These are phyloP conservation scores for Peromyscus melanophrys DNA, from an alignment of 2,797 vertebrate species.

Conservation along the genomic window DNA sequence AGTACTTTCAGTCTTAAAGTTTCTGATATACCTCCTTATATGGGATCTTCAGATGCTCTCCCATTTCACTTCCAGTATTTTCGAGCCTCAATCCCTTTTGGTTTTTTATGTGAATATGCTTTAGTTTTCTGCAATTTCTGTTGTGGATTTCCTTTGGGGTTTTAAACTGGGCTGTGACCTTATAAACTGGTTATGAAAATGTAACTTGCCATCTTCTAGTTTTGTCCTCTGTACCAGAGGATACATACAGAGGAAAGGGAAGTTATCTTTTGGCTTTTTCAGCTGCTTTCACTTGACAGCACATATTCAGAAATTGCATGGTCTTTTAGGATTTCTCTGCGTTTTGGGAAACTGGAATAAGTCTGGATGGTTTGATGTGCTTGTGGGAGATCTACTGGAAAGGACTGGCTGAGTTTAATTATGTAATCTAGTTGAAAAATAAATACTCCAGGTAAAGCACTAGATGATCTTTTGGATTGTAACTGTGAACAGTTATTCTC, in stretches of 20 bases:
- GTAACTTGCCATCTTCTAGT: not conserved
- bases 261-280: not conserved
- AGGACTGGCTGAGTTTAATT: slow-evolving; percentile 18
- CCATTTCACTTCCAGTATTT: slow-evolving; percentile 53
- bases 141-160: slow-evolving; percentile 31
- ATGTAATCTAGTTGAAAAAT: slow-evolving; percentile 2
- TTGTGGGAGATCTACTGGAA: not conserved
- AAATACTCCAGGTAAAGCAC: slow-evolving; percentile 11
- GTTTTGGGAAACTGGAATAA: slow-evolving; percentile 16
- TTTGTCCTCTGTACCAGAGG: not conserved
- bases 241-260: not conserved
- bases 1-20: not conserved
- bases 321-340: slow-evolving; percentile 5
- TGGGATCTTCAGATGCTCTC: not conserved
- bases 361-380: not conserved
- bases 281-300: not conserved
- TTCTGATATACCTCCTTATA: slow-evolving; percentile 16
- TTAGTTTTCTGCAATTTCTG: slow-evolving; percentile 30
- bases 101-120: slow-evolving; percentile 42
- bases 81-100: not conserved
- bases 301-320: slow-evolving; percentile 35
- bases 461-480: not conserved
- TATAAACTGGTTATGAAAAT: not conserved
- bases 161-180: slow-evolving; percentile 43
- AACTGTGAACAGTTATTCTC: not conserved